These are phyloP conservation scores for Psix sp. DNA, from an alignment of 1,140 invertebrate species.

Conservation along the genomic window DNA sequence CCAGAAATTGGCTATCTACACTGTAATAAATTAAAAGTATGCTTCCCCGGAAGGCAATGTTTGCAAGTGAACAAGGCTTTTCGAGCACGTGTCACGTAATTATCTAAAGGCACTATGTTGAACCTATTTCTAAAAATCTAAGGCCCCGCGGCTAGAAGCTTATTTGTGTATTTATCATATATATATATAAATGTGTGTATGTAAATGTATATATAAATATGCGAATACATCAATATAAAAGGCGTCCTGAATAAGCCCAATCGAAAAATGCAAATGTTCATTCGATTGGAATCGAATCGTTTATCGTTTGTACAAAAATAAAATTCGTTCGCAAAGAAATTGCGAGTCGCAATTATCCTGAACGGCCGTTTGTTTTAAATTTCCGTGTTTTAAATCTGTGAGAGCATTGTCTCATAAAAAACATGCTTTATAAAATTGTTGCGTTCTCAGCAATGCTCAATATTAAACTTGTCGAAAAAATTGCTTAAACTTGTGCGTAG, in stretches of 20 bases:
- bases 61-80: conserved; percentile 47
- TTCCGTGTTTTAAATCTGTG: too few species aligned
- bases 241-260: conserved; percentile 1
- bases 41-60: conserved; percentile 51
- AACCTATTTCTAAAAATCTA: conserved; percentile 63
- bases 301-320: conserved; percentile 28
- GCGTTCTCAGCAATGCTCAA: neutral
- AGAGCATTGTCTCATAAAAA: too few species aligned
- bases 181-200: too few species aligned
- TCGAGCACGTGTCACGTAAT: conserved; percentile 65
- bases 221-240: conserved; percentile 52
- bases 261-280: conserved; percentile 9
- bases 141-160: conserved; percentile 60
- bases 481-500: too few species aligned
- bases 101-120: conserved; percentile 75
- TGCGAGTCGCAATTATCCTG: too few species aligned
- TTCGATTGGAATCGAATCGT: conserved; percentile 5
- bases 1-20: conserved; percentile 42
- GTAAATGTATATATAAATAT: conserved; percentile 14
- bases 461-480: conserved; percentile 18
- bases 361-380: too few species aligned
- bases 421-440: conserved; percentile 5
- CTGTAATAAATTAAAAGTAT: conserved; percentile 24
- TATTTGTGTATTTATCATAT: conserved; percentile 25
- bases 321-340: conserved; percentile 32